Base-by-base conservation (phyloP, 2,113 vertebrate species). In the Cranoglanis bouderius region DNA sequence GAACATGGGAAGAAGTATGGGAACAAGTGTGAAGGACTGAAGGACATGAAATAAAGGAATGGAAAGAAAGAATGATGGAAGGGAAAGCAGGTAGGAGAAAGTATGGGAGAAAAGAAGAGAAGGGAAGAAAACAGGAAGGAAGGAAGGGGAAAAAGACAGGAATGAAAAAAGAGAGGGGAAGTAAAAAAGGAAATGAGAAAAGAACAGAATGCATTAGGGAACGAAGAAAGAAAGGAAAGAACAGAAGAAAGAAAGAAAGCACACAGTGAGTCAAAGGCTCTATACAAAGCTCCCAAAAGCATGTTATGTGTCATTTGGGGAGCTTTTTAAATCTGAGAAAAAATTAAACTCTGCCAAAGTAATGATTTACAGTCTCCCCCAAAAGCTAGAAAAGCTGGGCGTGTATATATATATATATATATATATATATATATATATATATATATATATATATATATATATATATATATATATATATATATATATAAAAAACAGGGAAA, bases 261-360 rank as follows among this genome's bases (percentile, higher is more conserved):
- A 12, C 14, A 59, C 10, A 46, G 35, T 13, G 3, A 84, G 59
- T 4, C 55, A 3, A 26, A 40, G 24, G n/a, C 24, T 77, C 72
- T 78, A 16, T 29, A 49, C 75, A 49, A 16, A 49, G 12, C 40
- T 49, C 43, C 75, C 5, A 29, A 74, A 74, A 40, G 35, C 70
- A 78, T 78, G 46, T 43, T n/a, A 6, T 1, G 75, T 13, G 40
- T 78, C 29, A 32, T 1, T 1, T 32, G 10, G 49, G 19, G 26
- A 84, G 38, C 40, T 65, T 84, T 84, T 84, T 32, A 80, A 32
- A 80, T 80, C 29, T 32, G 49, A 80, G 77, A 51, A 53, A 32
- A 80, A 53, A 32, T 46, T 51, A 46, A 78, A 80, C 43, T 80
- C 43, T n/a, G 75, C 43, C 26, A 24, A 12, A 46, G 19, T 46